Conservation (phyloP, 2,888 invertebrate genomes). For the Kuschelorhynchus macadamiae region DNA sequence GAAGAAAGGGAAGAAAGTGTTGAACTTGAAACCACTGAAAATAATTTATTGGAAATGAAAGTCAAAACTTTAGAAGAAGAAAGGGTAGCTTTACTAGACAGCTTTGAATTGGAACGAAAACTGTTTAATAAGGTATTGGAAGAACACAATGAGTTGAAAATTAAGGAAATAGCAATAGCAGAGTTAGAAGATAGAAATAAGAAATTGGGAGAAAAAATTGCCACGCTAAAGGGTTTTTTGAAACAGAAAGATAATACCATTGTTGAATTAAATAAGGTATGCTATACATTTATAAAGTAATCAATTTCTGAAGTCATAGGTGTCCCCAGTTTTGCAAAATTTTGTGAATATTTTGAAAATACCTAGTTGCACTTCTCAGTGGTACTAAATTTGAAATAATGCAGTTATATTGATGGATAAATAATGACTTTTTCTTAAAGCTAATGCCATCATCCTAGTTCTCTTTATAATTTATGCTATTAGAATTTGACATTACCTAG, state of each 20-base stretch:
- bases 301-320: too few species aligned
- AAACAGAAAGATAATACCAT: slow-evolving; percentile 46
- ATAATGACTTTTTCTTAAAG: too few species aligned
- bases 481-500: too few species aligned
- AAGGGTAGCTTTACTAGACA: slow-evolving; percentile 43
- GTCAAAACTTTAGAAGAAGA: slow-evolving; percentile 54
- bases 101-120: slow-evolving; percentile 51
- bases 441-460: too few species aligned
- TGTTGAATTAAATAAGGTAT: slow-evolving; percentile 50
- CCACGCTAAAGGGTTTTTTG: slow-evolving; percentile 41
- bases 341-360: too few species aligned
- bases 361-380: too few species aligned
- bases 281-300: slow-evolving; percentile 9
- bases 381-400: too few species aligned
- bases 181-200: slow-evolving; percentile 44
- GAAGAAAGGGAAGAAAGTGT: slow-evolving; percentile 51
- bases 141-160: slow-evolving; percentile 47
- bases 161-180: slow-evolving; percentile 46
- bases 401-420: too few species aligned
- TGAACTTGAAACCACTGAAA: slow-evolving; percentile 51
- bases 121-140: slow-evolving; percentile 49
- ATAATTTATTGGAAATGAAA: slow-evolving; percentile 49
- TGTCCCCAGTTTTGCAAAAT: too few species aligned
- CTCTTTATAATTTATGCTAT: too few species aligned
- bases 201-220: slow-evolving; percentile 45